phyloP scores from a whole-genome alignment of 2,888 invertebrate species.

The Norana najaformis region DNA sequence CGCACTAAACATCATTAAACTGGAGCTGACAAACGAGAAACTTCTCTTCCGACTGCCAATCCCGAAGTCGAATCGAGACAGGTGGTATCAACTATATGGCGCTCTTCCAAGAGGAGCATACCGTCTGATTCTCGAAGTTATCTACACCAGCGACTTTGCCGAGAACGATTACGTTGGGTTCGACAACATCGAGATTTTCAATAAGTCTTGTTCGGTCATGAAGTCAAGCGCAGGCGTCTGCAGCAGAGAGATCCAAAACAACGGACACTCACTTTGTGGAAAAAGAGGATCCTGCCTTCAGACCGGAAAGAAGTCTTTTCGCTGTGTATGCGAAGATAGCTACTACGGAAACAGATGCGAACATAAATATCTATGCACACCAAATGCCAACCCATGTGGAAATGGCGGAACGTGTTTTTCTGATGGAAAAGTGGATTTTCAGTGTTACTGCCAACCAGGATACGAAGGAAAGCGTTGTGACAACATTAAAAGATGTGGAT shows the following conservation, averaged over 20 bases:
- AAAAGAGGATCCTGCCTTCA: not conserved
- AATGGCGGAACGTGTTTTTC: not conserved
- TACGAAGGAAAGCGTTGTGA: not conserved
- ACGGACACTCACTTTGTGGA: not conserved
- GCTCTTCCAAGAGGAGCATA: not conserved
- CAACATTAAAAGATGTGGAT: not conserved
- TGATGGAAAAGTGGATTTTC: not conserved
- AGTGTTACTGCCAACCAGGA: not conserved
- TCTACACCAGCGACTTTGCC: conserved; percentile 8
- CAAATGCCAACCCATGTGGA: not conserved
- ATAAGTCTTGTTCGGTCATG: not conserved
- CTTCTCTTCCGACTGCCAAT: not conserved
- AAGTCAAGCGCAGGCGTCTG: not conserved
- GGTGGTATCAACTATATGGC: not conserved
- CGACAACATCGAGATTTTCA: conserved; percentile 19
- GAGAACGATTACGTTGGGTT: not conserved
- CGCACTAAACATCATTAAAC: not conserved
- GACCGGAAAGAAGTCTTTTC: not conserved
- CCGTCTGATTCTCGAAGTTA: not conserved
- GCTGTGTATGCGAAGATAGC: not conserved
- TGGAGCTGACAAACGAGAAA: not conserved
- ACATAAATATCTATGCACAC: not conserved
- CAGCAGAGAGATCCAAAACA: not conserved
- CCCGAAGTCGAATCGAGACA: not conserved
- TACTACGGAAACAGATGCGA: not conserved